A percentile compares a stretch with the other conserved stretches of the same genome.
phyloP scores from a whole-genome alignment of 92 coral and sea anemone genomes.

The Muricea muricata region DNA sequence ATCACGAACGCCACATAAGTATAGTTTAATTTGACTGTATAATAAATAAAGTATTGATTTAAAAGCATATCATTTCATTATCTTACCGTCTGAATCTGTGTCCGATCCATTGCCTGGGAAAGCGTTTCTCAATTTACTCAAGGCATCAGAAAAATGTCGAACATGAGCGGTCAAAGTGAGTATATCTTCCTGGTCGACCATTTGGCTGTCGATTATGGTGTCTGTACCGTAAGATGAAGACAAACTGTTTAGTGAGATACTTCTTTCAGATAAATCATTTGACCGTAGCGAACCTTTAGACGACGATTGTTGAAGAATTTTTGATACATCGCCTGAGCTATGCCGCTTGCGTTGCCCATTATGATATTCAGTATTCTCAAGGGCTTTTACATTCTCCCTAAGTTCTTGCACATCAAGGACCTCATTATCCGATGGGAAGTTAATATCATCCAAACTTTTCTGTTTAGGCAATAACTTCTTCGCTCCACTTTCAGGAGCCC shows the following conservation, averaged over 20 bases:
- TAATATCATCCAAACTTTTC: slow-evolving; percentile 24
- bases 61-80: not conserved
- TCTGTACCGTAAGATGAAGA: slow-evolving; percentile 74
- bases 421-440: slow-evolving; percentile 43
- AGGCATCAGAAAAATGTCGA: slow-evolving; percentile 88
- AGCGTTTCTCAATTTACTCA: slow-evolving; percentile 79
- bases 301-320: slow-evolving; percentile 20
- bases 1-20: slow-evolving; percentile 17
- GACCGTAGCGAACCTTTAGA: slow-evolving; percentile 21
- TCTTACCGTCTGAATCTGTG: slow-evolving; percentile 44
- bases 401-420: slow-evolving; percentile 40
- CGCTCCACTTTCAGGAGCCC: slow-evolving; percentile 10
- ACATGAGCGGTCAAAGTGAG: slow-evolving; percentile 90
- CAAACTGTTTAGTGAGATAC: slow-evolving; percentile 91
- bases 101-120: slow-evolving; percentile 71
- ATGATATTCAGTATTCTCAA: not conserved
- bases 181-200: slow-evolving; percentile 96
- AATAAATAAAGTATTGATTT: not conserved
- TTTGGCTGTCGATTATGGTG: slow-evolving; percentile 83
- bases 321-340: slow-evolving; percentile 28
- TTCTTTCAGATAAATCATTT: slow-evolving; percentile 66
- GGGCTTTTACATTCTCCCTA: slow-evolving; percentile 33
- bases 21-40: not conserved
- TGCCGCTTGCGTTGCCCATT: slow-evolving; percentile 31
- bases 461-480: not conserved